A percentile compares a stretch with the other conserved stretches of the same genome.
Conservation (phyloP, 2,113 vertebrate genomes). For the Chroicocephalus ridibundus region DNA sequence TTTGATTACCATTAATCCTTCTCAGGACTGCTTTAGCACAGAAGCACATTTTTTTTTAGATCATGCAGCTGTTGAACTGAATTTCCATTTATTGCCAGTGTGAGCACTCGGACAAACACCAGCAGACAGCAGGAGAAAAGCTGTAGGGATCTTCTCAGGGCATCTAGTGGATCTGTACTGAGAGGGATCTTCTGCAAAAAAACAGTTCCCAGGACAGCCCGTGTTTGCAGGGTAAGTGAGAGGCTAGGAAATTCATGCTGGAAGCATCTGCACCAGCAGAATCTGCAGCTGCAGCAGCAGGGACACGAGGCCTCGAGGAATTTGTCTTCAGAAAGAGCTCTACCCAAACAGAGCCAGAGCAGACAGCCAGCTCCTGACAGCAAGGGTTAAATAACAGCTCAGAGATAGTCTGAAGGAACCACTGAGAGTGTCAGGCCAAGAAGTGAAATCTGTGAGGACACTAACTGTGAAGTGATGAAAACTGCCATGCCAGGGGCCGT, state of each 20-base stretch:
- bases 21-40: background rate
- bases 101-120: background rate
- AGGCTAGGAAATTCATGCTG: background rate
- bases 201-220: background rate
- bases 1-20: background rate
- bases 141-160: background rate
- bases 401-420: background rate
- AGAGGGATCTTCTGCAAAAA: background rate
- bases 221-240: background rate
- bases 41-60: background rate
- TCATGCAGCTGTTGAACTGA: background rate
- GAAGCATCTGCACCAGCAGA: background rate
- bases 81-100: background rate
- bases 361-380: background rate
- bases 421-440: background rate
- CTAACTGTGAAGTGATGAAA: background rate
- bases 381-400: background rate
- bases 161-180: background rate
- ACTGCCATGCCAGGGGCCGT: background rate
- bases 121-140: background rate
- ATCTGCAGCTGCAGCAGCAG: background rate
- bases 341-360: background rate
- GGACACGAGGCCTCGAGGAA: background rate
- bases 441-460: background rate
- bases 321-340: background rate